phyloP scores from a whole-genome alignment of 1,140 invertebrate genomes.

The Aphelenchoides besseyi region DNA sequence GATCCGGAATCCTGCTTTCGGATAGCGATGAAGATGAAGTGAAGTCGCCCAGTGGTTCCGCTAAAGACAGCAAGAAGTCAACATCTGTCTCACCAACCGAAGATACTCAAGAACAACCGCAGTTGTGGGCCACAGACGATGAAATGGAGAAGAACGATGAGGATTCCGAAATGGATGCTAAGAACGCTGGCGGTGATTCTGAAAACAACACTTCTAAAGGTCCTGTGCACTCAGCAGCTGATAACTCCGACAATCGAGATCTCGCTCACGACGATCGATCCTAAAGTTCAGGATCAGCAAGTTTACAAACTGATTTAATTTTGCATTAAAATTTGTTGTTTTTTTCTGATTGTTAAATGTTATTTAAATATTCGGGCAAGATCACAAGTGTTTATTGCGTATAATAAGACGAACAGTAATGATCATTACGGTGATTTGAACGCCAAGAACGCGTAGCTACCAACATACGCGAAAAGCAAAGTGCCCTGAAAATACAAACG shows the following conservation, averaged over 20 bases:
- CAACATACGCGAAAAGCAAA: neutral
- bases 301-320: too few species aligned
- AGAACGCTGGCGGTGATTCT: neutral
- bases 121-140: conserved; percentile 12
- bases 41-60: neutral
- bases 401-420: neutral
- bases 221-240: neutral
- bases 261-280: neutral
- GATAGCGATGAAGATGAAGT: conserved; percentile 8
- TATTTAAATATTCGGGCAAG: neutral
- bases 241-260: neutral
- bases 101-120: neutral
- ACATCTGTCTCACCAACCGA: neutral
- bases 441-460: neutral
- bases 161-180: neutral
- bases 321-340: too few species aligned
- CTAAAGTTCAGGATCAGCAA: too few species aligned
- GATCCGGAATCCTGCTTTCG: neutral
- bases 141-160: neutral
- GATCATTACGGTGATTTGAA: neutral
- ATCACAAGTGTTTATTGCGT: neutral
- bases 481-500: neutral
- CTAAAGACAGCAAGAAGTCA: neutral
- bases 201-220: too few species aligned
- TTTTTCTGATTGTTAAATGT: neutral